These are phyloP conservation scores for Nemotelus pantherinus DNA, from an alignment of 2,888 invertebrate genomes.

Conservation along the genomic window DNA sequence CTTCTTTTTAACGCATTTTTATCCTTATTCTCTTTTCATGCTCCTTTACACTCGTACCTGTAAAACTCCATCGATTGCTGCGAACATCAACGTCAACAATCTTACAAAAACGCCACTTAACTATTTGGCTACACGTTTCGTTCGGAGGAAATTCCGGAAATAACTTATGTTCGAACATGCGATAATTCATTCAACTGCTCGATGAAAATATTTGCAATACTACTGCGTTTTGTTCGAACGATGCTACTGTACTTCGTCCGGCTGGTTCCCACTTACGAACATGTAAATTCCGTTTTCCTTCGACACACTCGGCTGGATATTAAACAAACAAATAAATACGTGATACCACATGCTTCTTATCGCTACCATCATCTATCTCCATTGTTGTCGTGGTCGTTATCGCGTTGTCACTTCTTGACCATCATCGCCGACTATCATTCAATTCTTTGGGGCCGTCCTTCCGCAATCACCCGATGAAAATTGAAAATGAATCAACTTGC, in stretches of 20 bases:
- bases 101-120: neutral
- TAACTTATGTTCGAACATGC: slow-evolving; percentile 39
- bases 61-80: slow-evolving; percentile 4
- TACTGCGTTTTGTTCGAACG: slow-evolving; percentile 8
- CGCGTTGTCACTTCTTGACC: slow-evolving; percentile 23
- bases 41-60: neutral
- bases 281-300: slow-evolving; percentile 31
- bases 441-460: slow-evolving; percentile 1
- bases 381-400: slow-evolving; percentile 19
- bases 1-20: neutral
- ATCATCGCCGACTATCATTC: slow-evolving; percentile 27
- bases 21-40: slow-evolving; percentile 31
- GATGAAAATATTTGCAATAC: slow-evolving; percentile 30
- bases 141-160: slow-evolving; percentile 28
- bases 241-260: slow-evolving; percentile 9
- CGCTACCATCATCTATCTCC: slow-evolving; percentile 1
- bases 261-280: slow-evolving; percentile 6
- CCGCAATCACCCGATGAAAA: slow-evolving; percentile 16
- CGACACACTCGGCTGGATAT: slow-evolving; percentile 36
- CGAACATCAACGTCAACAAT: slow-evolving; percentile 17
- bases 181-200: slow-evolving; percentile 40
- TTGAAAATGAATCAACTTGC: slow-evolving; percentile 31
- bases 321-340: slow-evolving; percentile 18
- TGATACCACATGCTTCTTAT: slow-evolving; percentile 29
- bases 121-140: slow-evolving; percentile 30